Percentiles rank a stretch among this genome's conserved stretches.
phyloP scores from a whole-genome alignment of 2,113 vertebrate genomes.

The Saccopteryx leptura region DNA sequence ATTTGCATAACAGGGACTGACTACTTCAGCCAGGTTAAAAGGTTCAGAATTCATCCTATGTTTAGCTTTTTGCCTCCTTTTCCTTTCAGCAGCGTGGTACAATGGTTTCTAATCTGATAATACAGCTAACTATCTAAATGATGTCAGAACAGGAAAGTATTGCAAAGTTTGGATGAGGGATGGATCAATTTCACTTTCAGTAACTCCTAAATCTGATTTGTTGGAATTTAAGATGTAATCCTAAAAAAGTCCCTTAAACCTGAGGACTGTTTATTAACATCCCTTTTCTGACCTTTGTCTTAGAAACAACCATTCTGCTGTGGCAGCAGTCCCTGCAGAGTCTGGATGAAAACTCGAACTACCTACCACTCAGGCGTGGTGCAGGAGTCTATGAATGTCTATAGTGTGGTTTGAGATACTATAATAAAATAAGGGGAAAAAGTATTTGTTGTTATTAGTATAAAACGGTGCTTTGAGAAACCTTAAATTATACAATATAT shows the following conservation, averaged over 20 bases:
- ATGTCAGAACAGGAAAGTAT: conserved; percentile 92
- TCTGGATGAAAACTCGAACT: conserved; percentile 39
- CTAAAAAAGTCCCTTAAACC: conserved; percentile 90
- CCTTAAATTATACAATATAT: background rate
- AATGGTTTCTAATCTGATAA: conserved; percentile 94
- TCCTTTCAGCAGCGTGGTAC: conserved; percentile 90
- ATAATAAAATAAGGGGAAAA: conserved; percentile 33
- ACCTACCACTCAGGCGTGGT: background rate
- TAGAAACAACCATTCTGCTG: conserved; percentile 75
- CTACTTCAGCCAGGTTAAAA: conserved; percentile 94
- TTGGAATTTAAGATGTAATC: conserved; percentile 95
- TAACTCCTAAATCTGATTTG: conserved; percentile 95
- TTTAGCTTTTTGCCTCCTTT: conserved; percentile 91
- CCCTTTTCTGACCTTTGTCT: conserved; percentile 90
- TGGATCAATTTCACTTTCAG: conserved; percentile 95
- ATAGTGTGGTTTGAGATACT: conserved; percentile 11
- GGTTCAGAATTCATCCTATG: conserved; percentile 92
- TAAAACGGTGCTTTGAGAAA: conserved; percentile 54
- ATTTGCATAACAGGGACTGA: conserved; percentile 94
- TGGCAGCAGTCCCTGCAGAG: background rate
- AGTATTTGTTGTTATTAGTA: conserved; percentile 37
- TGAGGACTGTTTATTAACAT: conserved; percentile 91
- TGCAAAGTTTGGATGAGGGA: conserved; percentile 92
- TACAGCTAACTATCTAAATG: conserved; percentile 92
- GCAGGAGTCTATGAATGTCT: background rate